Percentiles rank a stretch among this genome's conserved stretches.
phyloP scores from a whole-genome alignment of 2,888 invertebrate species.

The Drosophila buzzatii region DNA sequence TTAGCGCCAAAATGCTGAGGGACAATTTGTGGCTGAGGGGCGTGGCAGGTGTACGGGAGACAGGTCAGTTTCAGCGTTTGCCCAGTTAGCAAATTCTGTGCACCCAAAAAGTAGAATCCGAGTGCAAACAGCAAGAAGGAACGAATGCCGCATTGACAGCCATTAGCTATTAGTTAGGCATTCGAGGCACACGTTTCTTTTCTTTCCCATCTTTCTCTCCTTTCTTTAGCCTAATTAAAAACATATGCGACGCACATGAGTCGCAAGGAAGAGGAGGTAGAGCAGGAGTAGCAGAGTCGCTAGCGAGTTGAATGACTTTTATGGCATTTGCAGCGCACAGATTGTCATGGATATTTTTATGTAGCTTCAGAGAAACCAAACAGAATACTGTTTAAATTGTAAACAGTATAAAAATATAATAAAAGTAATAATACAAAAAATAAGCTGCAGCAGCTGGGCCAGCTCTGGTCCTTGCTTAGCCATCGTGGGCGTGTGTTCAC shows the following conservation, averaged over 20 bases:
- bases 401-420: conserved; percentile 37
- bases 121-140: conserved; percentile 40
- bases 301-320: conserved; percentile 14
- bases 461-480: conserved; percentile 2
- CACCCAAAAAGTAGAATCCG: conserved; percentile 17
- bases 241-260: conserved; percentile 32
- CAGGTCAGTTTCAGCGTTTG: conserved; percentile 16
- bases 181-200: conserved; percentile 33
- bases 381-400: conserved; percentile 42
- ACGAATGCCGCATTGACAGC: conserved; percentile 43
- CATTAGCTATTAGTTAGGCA: conserved; percentile 51
- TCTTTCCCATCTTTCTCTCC: conserved; percentile 4
- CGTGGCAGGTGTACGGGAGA: neutral
- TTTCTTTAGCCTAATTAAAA: conserved; percentile 54
- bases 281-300: neutral
- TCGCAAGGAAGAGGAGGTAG: neutral
- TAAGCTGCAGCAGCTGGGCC: conserved; percentile 21
- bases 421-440: conserved; percentile 47
- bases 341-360: conserved; percentile 44
- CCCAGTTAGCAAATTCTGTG: conserved; percentile 23
- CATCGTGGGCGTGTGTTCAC: conserved; percentile 26
- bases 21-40: conserved; percentile 12
- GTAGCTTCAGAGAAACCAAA: conserved; percentile 32
- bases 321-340: conserved; percentile 2
- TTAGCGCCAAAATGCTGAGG: conserved; percentile 46